These are phyloP conservation scores for Clarias pachynema DNA, from an alignment of 2,797 vertebrate species.

Conservation along the genomic window DNA sequence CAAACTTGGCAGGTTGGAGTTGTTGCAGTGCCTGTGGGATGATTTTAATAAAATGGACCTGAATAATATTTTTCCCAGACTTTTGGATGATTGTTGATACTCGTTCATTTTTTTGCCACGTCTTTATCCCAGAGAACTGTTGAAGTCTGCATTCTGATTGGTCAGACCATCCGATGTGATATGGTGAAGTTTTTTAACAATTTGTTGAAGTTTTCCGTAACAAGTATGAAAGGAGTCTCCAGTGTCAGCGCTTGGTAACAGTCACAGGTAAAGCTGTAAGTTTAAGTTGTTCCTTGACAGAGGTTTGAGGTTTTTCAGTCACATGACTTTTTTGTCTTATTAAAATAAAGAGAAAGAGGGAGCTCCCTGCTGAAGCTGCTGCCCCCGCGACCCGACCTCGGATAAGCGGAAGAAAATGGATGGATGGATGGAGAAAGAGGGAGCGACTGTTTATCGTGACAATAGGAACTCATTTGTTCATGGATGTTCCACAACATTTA, in stretches of 20 bases:
- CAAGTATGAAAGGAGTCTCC: background rate
- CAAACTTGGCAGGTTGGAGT: slow-evolving; percentile 28
- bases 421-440: background rate
- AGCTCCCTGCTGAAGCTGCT: too few species aligned
- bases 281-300: background rate
- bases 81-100: slow-evolving; percentile 4
- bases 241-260: background rate
- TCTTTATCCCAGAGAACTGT: background rate
- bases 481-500: background rate
- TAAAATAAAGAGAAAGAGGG: background rate
- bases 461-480: background rate
- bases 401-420: too few species aligned
- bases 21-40: slow-evolving; percentile 18
- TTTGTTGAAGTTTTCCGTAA: background rate
- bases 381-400: too few species aligned
- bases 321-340: background rate
- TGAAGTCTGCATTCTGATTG: background rate
- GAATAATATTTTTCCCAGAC: slow-evolving; percentile 25
- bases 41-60: slow-evolving; percentile 25
- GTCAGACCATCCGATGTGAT: background rate
- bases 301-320: background rate
- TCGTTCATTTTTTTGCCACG: background rate
- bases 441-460: background rate
- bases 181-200: too few species aligned
- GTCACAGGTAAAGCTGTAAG: background rate